Conservation (phyloP, 2,888 invertebrate species). For the Camptogramma bilineatum region DNA sequence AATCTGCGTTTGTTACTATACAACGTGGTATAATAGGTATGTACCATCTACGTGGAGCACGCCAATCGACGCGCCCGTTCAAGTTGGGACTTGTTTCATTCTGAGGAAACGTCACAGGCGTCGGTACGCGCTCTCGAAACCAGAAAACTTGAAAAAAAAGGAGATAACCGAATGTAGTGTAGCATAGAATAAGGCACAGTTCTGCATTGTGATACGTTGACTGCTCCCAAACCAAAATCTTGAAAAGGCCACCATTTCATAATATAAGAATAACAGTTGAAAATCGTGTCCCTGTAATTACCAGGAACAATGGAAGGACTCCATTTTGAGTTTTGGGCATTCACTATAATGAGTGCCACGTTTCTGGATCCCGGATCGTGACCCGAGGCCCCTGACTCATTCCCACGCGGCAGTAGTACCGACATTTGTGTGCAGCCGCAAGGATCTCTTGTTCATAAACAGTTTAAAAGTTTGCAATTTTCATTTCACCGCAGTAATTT, state of each 20-base stretch:
- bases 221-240: conserved; percentile 19
- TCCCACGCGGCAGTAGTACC: conserved; percentile 61
- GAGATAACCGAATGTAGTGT: conserved; percentile 38
- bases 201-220: conserved; percentile 48
- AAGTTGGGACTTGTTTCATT: conserved; percentile 71
- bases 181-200: conserved; percentile 48
- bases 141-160: conserved; percentile 10
- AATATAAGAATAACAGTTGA: conserved; percentile 26
- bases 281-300: conserved; percentile 53
- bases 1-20: conserved; percentile 71
- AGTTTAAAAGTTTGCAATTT: conserved; percentile 54
- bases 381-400: conserved; percentile 54
- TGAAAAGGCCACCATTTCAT: conserved; percentile 32
- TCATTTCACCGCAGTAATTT: conserved; percentile 50
- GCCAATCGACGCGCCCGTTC: conserved; percentile 57
- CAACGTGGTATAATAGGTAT: conserved; percentile 42
- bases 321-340: conserved; percentile 49
- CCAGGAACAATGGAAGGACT: conserved; percentile 51
- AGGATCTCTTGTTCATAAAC: conserved; percentile 51
- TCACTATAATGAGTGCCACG: conserved; percentile 63
- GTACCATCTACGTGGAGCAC: conserved; percentile 46
- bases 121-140: conserved; percentile 27
- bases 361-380: conserved; percentile 60
- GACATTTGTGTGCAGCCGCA: conserved; percentile 52
- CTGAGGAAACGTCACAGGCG: conserved; percentile 34